These are phyloP conservation scores for Isoperla grammatica DNA, from an alignment of 2,888 invertebrate genomes.

Conservation along the genomic window DNA sequence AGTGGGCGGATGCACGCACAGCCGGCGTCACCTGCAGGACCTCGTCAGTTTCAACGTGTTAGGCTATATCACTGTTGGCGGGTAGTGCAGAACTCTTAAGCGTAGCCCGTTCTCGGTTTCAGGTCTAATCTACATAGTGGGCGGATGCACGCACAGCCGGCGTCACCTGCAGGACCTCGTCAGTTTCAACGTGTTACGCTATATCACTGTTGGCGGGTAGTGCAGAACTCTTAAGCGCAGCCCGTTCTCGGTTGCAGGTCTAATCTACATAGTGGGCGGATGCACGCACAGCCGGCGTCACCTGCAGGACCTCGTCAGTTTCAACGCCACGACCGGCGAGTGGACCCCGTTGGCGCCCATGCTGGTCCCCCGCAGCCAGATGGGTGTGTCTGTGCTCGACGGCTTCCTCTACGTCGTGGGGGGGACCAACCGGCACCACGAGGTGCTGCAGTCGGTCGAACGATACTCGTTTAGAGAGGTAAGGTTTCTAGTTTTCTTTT, in stretches of 20 bases:
- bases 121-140: slow-evolving; percentile 85
- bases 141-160: slow-evolving; percentile 78
- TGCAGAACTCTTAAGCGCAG: too few relatives aligned
- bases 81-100: too few relatives aligned
- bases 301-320: slow-evolving; percentile 72
- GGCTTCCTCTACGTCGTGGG: slow-evolving; percentile 83
- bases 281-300: slow-evolving; percentile 76
- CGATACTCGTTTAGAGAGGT: slow-evolving; percentile 76
- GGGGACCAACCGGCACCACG: slow-evolving; percentile 75
- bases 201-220: too few relatives aligned
- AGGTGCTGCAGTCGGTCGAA: slow-evolving; percentile 77
- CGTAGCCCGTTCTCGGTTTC: too few relatives aligned
- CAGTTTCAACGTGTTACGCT: slow-evolving; percentile 76
- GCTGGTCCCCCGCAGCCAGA: slow-evolving; percentile 77
- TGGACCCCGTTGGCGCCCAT: slow-evolving; percentile 74
- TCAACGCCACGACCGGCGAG: slow-evolving; percentile 72
- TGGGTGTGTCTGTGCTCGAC: slow-evolving; percentile 82
- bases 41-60: slow-evolving; percentile 75
- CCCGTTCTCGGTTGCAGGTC: slow-evolving; percentile 57
- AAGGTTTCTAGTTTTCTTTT: slow-evolving; percentile 30
- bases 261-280: slow-evolving; percentile 88
- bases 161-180: slow-evolving; percentile 74
- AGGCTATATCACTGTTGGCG: too few relatives aligned
- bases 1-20: slow-evolving; percentile 83
- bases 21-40: slow-evolving; percentile 72